Evolutionary conservation across 2,888 invertebrate genomes (phyloP).

Genomic region (Nymphalis polychloros): DNA sequence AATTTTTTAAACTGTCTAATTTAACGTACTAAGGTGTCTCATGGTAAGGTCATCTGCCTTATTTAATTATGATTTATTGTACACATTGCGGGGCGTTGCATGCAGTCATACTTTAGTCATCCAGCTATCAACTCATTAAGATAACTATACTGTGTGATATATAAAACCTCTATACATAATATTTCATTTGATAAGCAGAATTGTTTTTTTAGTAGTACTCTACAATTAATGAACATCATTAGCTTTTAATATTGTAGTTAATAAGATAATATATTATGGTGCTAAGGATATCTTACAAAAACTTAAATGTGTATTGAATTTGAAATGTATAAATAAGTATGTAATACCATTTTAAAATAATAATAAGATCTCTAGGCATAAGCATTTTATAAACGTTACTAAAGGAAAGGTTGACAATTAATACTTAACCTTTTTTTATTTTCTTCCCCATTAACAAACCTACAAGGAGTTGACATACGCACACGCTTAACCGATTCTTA

Average conservation of each 20-base stretch:
- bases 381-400: background rate
- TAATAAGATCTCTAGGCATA: background rate
- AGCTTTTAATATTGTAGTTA: too few relatives aligned
- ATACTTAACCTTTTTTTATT: slow-evolving; percentile 11
- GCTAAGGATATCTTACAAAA: too few relatives aligned
- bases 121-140: slow-evolving; percentile 32
- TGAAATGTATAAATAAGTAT: background rate
- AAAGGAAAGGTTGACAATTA: slow-evolving; percentile 10
- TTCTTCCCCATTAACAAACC: slow-evolving; percentile 21
- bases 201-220: too few relatives aligned
- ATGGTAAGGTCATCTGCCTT: slow-evolving; percentile 33
- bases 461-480: slow-evolving; percentile 44
- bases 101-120: slow-evolving; percentile 33
- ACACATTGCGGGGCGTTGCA: slow-evolving; percentile 21
- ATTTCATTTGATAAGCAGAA: background rate
- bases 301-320: too few relatives aligned
- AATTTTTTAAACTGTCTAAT: background rate
- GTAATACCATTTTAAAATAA: background rate
- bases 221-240: too few relatives aligned
- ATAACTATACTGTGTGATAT: slow-evolving; percentile 20
- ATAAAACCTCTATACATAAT: background rate
- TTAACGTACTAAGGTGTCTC: slow-evolving; percentile 20
- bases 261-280: too few relatives aligned
- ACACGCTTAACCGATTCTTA: slow-evolving; percentile 46
- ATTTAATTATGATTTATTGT: slow-evolving; percentile 34